Percentiles rank a stretch among this genome's conserved stretches.
Conservation (phyloP, 1,140 invertebrate species). For the silkworm (Bombyx mori) region ASM3026992v2 NC_085107.1:11986501-11987000, state of each 20-base stretch:
- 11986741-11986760: slow-evolving; percentile 24
- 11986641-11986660: no score
- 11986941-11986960: neutral
- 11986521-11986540: no score
- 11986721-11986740: slow-evolving; percentile 4
- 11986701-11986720: neutral
- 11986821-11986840: slow-evolving; percentile 46
- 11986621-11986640: no score
- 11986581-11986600: no score
- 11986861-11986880: slow-evolving; percentile 38
- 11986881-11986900: slow-evolving; percentile 55
- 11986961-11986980: no score
- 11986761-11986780: slow-evolving; percentile 39
- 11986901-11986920: slow-evolving; percentile 33
- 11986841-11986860: slow-evolving; percentile 35
- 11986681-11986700: neutral
- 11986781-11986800: slow-evolving; percentile 2
- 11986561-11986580: no score
- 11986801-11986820: slow-evolving; percentile 39
- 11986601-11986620: no score
- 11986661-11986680: no score
- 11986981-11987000: no score
- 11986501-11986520: no score
- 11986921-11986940: slow-evolving; percentile 7
- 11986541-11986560: no score